Base-by-base conservation (phyloP, 2,113 vertebrate species). In the Pardalotus punctatus region DNA sequence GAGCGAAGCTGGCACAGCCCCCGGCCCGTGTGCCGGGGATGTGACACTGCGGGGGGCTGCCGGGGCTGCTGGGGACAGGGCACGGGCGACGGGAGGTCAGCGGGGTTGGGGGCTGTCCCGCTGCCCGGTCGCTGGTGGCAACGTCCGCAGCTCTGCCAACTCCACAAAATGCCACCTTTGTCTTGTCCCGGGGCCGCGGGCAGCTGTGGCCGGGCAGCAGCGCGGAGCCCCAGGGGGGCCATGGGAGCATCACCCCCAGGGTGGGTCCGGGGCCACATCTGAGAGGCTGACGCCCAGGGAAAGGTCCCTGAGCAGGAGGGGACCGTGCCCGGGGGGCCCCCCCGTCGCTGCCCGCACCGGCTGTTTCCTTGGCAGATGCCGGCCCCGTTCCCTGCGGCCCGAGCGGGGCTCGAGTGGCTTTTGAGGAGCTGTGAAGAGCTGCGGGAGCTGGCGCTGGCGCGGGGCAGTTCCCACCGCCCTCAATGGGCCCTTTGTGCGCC, bases 401-500 rank as follows among this genome's bases (percentile, higher is more conserved):
- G 64, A 58, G 79, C 78, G 62, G 82, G 73, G 95, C 93, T 91
- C 22, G 94, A 97, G 96, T 89, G 95, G 80, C 97, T 95, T 96
- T 96, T 95, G 96, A 97, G 97, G 88, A 94, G 95, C 96, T 76
- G 95, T 95, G 91, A 94, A 95, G 96, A 97, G 97, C 93, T 36
- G 81, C 65, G 19, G 80, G 92, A 93, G 93, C 96, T 48, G 93
- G 91, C 54, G 96, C 96, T 56, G 96, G 76, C 48, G 40, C 94
- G 66, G 86, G 93, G 95, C 86, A 66, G 91, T 92, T 95, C 95
- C 89, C 93, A 77, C 23, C 36, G 16, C 95, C 64, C 53, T 98
- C 97, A 98, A 98, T 96, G 96, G 95, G 81, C 92, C 21, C 98
- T 97, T 97, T 98, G 97, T 98, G 95, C 73, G 2, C 61, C 51